These are phyloP conservation scores for Eilema griseolum DNA, from an alignment of 2,888 invertebrate species.

Conservation along the genomic window DNA sequence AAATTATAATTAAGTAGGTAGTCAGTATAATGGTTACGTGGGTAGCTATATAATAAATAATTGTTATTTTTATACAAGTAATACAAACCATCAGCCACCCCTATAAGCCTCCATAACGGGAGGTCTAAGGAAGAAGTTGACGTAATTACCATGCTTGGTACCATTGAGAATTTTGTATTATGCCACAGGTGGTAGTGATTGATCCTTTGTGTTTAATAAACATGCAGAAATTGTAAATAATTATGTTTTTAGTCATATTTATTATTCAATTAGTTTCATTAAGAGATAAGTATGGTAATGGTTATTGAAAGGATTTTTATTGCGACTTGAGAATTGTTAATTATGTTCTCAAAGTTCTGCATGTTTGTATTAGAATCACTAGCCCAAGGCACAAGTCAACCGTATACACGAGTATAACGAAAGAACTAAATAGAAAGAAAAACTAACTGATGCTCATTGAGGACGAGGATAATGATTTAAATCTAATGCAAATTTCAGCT, in stretches of 20 bases:
- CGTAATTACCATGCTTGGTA: slow-evolving; percentile 22
- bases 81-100: slow-evolving; percentile 19
- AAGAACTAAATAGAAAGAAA: too few relatives aligned
- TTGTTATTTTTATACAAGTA: slow-evolving; percentile 8
- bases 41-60: slow-evolving; percentile 10
- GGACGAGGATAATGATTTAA: too few relatives aligned
- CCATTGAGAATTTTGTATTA: slow-evolving; percentile 21
- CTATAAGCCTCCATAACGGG: slow-evolving; percentile 9
- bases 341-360: too few relatives aligned
- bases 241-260: not conserved
- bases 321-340: too few relatives aligned
- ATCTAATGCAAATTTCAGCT: too few relatives aligned
- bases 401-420: too few relatives aligned
- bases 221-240: not conserved
- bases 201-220: slow-evolving; percentile 3
- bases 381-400: too few relatives aligned
- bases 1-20: not conserved
- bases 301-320: too few relatives aligned
- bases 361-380: too few relatives aligned
- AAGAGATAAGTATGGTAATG: too few relatives aligned
- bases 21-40: not conserved
- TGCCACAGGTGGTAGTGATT: slow-evolving; percentile 23
- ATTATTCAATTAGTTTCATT: not conserved
- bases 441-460: too few relatives aligned
- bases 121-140: slow-evolving; percentile 16